Percentiles rank a stretch among this genome's conserved stretches.
These are phyloP conservation scores for Bostrychus sinensis DNA, from an alignment of 2,113 vertebrate species.

Conservation along the genomic window DNA sequence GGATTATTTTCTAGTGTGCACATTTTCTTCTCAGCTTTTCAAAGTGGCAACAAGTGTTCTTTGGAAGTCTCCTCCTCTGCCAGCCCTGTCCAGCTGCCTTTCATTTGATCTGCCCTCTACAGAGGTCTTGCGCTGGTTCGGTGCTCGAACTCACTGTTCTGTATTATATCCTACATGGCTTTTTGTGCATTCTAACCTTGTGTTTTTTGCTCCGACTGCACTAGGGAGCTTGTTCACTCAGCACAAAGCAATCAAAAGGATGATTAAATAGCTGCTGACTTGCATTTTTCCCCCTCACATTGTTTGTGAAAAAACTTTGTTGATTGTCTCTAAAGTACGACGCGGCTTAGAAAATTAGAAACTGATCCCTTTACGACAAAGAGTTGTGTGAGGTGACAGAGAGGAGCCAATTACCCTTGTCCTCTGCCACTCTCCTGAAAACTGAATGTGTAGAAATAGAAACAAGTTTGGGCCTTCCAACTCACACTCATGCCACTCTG, in stretches of 20 bases:
- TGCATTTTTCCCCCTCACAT: constrained; percentile 61
- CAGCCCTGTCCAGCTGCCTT: constrained; percentile 22
- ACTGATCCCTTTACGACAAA: constrained; percentile 70
- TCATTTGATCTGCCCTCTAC: constrained; percentile 24
- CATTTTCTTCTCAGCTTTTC: constrained; percentile 37
- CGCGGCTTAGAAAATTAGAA: constrained; percentile 67
- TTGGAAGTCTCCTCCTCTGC: constrained; percentile 29
- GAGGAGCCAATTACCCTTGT: constrained; percentile 72
- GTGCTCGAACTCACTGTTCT: constrained; percentile 18
- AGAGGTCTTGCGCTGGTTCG: constrained; percentile 5
- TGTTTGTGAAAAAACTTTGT: constrained; percentile 64
- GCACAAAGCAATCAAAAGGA: constrained; percentile 61
- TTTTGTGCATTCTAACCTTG: constrained; percentile 48
- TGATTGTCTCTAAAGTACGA: constrained; percentile 69
- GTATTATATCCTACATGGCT: constrained; percentile 17
- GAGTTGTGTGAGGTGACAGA: constrained; percentile 74
- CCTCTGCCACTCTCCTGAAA: constrained; percentile 53
- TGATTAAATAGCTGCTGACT: constrained; percentile 81
- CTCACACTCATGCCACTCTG: constrained; percentile 34
- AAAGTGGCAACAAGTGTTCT: constrained; percentile 35
- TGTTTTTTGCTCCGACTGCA: constrained; percentile 47
- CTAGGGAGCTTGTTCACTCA: constrained; percentile 42
- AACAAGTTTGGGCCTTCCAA: neutral
- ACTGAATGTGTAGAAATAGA: constrained; percentile 10
- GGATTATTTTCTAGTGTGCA: constrained; percentile 35